Evolutionary conservation across 1,140 invertebrate genomes (phyloP).

Genomic region (Philopotamus ludificatus): DNA sequence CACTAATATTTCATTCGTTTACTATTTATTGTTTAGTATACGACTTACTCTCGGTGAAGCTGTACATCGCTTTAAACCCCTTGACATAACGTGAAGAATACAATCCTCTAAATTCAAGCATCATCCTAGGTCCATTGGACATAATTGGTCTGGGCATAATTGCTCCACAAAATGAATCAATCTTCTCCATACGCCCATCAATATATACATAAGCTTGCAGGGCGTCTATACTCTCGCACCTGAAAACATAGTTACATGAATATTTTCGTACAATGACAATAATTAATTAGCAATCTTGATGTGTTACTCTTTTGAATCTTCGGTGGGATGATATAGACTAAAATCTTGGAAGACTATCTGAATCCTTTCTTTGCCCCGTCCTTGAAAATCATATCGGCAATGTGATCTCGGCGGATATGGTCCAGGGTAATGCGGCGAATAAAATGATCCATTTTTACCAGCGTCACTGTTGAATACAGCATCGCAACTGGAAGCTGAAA

Average conservation of each 20-base stretch:
- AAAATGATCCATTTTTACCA: slow-evolving; percentile 76
- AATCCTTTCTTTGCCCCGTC: slow-evolving; percentile 76
- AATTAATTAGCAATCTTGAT: neutral
- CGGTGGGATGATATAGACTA: slow-evolving; percentile 59
- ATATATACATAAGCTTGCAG: slow-evolving; percentile 76
- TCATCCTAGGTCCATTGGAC: slow-evolving; percentile 82
- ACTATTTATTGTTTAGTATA: neutral
- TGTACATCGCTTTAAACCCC: slow-evolving; percentile 85
- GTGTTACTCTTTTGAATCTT: slow-evolving; percentile 62
- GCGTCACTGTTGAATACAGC: slow-evolving; percentile 74
- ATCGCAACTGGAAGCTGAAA: slow-evolving; percentile 77
- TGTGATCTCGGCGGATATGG: slow-evolving; percentile 71
- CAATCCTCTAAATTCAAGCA: slow-evolving; percentile 77
- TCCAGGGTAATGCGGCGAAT: slow-evolving; percentile 73
- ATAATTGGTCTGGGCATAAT: slow-evolving; percentile 79
- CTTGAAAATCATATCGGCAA: slow-evolving; percentile 83
- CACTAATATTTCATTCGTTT: neutral
- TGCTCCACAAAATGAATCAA: slow-evolving; percentile 81
- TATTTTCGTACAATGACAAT: neutral
- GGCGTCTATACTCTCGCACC: slow-evolving; percentile 74
- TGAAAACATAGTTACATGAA: slow-evolving; percentile 57
- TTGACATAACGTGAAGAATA: slow-evolving; percentile 68
- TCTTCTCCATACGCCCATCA: slow-evolving; percentile 75
- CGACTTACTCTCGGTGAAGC: slow-evolving; percentile 83
- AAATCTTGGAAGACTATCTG: slow-evolving; percentile 78